Evolutionary conservation across 2,797 vertebrate genomes (phyloP), one percentile per base, ranked within the genome.

Genomic region (Brachyalestes nurse): DNA sequence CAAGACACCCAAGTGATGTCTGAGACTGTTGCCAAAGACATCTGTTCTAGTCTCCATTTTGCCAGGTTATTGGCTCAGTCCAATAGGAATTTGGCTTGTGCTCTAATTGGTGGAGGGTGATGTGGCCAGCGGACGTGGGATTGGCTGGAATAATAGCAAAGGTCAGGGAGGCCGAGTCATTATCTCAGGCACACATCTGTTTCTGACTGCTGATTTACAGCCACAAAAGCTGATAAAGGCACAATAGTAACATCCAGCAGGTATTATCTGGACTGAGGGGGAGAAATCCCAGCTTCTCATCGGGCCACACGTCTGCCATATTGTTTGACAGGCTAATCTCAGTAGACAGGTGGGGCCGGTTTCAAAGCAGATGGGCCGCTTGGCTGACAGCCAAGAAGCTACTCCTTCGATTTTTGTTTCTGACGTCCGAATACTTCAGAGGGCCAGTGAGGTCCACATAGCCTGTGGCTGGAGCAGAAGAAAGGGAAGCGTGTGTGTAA

Each of bases 241-340:
- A 72, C 58, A 61, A 72, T 70, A 77, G 78, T 80, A 69, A 77
- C 51, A 19, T 78, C 38, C 45, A 61, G 75, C 19, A 69, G 72
- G 71, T 78, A 61, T 81, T 76, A 78, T 40, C 47, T 64, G 62
- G 28, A 62, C 65, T 10, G 45, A 51, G 65, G 34, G 61, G 74
- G 60, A 69, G 77, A 57, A 51, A 65, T 75, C 8, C 76, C 72
- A 60, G 23, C 38, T 70, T 8, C 53, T 75, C 38, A 17, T 78
- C 60, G 62, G 71, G 25, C 40, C 51, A 70, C 58, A 64, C 55
- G 47, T 79, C 82, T 75, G 49, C 58, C n/a, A 8, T 75, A 55
- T 67, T 53, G 49, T 78, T 76, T 83, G 79, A 78, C 78, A 81
- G 67, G 67, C 67, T 81, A 81, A 81, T 83, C 79, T 81, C 61